phyloP scores from a whole-genome alignment of 2,797 vertebrate species.

The Chloroceryle inda region DNA sequence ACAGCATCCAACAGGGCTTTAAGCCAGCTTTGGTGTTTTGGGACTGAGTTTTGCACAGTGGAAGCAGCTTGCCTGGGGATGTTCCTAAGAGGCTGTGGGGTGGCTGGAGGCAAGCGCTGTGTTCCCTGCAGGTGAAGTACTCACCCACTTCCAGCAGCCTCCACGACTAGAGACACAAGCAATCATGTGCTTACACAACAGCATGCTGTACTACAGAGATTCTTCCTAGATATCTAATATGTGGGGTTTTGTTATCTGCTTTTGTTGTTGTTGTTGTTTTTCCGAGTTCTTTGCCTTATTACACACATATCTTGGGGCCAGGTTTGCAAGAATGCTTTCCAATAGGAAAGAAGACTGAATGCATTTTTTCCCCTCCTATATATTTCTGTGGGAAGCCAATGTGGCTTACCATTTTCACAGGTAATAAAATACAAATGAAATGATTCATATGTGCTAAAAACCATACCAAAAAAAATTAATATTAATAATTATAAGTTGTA shows the following conservation, averaged over 20 bases:
- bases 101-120: rapidly evolving
- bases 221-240: not conserved
- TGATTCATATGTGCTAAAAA: not conserved
- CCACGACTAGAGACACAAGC: rapidly evolving
- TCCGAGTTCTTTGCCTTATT: not conserved
- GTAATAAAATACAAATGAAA: not conserved
- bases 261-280: not conserved
- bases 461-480: not conserved
- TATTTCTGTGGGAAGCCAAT: not conserved
- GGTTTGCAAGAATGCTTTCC: not conserved
- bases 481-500: not conserved
- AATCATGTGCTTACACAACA: not conserved
- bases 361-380: rapidly evolving
- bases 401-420: not conserved
- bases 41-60: not conserved
- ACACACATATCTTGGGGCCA: not conserved
- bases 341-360: not conserved
- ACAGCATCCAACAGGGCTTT: not conserved
- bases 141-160: not conserved
- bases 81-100: rapidly evolving
- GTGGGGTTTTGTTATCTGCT: not conserved
- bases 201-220: rapidly evolving
- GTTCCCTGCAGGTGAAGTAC: not conserved
- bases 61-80: not conserved
- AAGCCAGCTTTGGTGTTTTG: not conserved